Base-by-base conservation (phyloP, 2,888 invertebrate genomes). In the Pseudococcus longispinus region DNA sequence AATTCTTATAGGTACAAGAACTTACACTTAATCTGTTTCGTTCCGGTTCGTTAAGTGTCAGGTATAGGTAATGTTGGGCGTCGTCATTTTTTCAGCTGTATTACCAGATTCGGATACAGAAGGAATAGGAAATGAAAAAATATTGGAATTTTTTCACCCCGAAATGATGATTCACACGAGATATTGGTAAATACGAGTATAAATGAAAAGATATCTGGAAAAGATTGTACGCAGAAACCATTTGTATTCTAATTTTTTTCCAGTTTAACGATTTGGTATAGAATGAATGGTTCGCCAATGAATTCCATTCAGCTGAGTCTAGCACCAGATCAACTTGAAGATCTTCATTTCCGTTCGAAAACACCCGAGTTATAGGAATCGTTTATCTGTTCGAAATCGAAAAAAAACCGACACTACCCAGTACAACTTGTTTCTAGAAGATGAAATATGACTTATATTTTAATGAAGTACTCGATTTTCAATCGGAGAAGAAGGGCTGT, bases 21-120 rank as follows among this genome's bases (percentile, higher is more conserved):
- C 37, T 5, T 37, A 51, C n/a, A 51, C n/a, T 32, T 74, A 74
- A 74, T 74, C 74, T n/a, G 37, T 74, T 74, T 74, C 74, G 74
- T 74, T 74, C 37, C 74, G 18, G 32, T 74, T 74, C 74, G 32
- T 74, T 65, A 65, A 23, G 26, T 26, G 26, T 65, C 65, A 65
- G 65, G 23, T 26, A 65, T 26, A 65, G 65, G 23, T 26, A 65
- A 26, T 65, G 23, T 65, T 51, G 51, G 51, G 51, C n/a, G 51
- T 51, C 15, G 51, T 51, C 51, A 15, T 51, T 15, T 46, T 37
- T 37, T 37, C 4, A 37, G 37, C n/a, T n/a, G 37, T 9, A 46
- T 46, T 13, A 11, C 15, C 3, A 46, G 46, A 13, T 46, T 46
- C 9, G 37, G 37, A 37, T 37, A 37, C 37, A 37, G 37, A 37